Conservation (phyloP, 1,140 invertebrate species). For the Brachionus rubens region DNA sequence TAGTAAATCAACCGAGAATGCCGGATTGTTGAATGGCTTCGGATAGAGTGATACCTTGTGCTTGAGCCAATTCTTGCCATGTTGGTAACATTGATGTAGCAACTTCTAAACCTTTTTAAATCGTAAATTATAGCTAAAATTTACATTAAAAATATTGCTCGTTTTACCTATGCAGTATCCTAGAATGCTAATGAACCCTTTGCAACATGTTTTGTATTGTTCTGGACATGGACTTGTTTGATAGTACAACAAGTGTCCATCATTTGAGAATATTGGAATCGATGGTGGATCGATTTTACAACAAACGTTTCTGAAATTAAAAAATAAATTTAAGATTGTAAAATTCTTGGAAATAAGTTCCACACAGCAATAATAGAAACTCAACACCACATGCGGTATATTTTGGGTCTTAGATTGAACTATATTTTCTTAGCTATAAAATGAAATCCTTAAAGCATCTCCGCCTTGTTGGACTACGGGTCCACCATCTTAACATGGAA, state of each 20-base stretch:
- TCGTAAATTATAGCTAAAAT: too few species aligned
- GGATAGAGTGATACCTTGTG: conserved; percentile 19
- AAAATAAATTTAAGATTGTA: background rate
- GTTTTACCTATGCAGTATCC: conserved; percentile 38
- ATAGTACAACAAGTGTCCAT: conserved; percentile 34
- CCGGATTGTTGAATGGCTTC: conserved; percentile 33
- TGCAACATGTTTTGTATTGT: conserved; percentile 37
- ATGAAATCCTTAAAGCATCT: too few species aligned
- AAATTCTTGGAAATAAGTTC: too few species aligned
- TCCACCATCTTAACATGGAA: too few species aligned
- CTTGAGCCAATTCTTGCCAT: conserved; percentile 28
- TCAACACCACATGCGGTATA: too few species aligned
- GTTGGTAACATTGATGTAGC: conserved; percentile 12
- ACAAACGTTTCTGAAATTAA: conserved; percentile 16
- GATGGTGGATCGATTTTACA: conserved; percentile 41
- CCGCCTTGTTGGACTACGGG: too few species aligned
- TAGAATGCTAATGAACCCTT: conserved; percentile 27
- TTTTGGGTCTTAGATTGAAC: too few species aligned
- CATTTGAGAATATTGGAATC: conserved; percentile 33
- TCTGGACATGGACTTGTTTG: conserved; percentile 25
- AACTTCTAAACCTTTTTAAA: background rate
- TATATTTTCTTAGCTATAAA: too few species aligned
- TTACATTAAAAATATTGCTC: background rate
- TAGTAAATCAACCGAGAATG: background rate
- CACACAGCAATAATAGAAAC: too few species aligned